Evolutionary conservation across 2,113 vertebrate genomes (phyloP).

Genomic region (Garra rufa): DNA sequence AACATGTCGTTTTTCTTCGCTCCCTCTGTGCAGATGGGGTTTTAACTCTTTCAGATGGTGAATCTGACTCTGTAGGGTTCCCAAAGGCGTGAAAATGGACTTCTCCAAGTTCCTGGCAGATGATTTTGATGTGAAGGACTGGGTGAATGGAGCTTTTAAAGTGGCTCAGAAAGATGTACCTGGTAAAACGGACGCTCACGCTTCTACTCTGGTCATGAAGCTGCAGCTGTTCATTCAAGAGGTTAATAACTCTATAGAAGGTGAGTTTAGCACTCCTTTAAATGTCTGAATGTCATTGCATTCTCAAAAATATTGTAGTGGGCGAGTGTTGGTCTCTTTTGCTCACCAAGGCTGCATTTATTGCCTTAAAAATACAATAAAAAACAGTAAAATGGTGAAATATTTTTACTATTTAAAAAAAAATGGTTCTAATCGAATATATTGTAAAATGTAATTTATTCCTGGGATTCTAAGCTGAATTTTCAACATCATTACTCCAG

Average conservation of each 20-base stretch:
- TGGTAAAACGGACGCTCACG: constrained; percentile 89
- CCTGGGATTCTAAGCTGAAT: background rate
- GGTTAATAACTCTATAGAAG: constrained; percentile 97
- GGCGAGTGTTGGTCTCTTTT: background rate
- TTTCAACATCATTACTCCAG: background rate
- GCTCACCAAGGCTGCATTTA: background rate
- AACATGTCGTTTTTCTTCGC: background rate
- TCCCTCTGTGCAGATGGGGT: constrained; percentile 8
- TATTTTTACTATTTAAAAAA: background rate
- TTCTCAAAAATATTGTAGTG: background rate
- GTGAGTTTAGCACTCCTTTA: constrained; percentile 64
- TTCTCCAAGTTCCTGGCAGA: constrained; percentile 94
- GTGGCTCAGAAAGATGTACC: constrained; percentile 90
- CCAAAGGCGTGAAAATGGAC: constrained; percentile 79
- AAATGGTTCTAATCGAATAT: background rate
- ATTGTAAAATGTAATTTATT: background rate
- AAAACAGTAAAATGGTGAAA: background rate
- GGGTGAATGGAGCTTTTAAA: constrained; percentile 96
- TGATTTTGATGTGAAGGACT: constrained; percentile 96
- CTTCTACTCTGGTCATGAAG: constrained; percentile 96
- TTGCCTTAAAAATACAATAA: background rate
- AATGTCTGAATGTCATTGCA: background rate
- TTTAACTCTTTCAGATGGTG: constrained; percentile 27
- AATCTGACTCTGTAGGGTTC: constrained; percentile 20
- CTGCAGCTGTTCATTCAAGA: constrained; percentile 98